Evolutionary conservation across 2,888 invertebrate genomes (phyloP).

Genomic region (Drosophila phalerata): DNA sequence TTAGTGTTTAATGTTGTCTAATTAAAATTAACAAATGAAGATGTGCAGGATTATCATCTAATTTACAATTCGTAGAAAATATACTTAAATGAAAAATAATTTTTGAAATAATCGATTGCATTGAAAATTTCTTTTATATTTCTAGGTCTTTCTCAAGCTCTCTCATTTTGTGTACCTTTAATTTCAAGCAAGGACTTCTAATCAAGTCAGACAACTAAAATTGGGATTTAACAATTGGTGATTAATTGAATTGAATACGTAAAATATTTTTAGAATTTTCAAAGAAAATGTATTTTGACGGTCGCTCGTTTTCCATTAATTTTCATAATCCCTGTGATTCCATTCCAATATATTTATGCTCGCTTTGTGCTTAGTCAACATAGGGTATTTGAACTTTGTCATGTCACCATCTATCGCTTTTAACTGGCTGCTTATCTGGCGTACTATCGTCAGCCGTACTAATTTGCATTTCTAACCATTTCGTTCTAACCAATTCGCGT

Average conservation of each 20-base stretch:
- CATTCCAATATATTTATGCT: not conserved
- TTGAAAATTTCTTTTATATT: too few species aligned
- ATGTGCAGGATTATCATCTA: not conserved
- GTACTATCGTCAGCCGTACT: conserved; percentile 69
- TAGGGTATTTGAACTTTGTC: conserved; percentile 55
- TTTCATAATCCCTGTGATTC: not conserved
- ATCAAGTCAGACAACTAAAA: too few species aligned
- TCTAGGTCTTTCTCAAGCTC: too few species aligned
- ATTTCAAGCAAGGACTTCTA: too few species aligned
- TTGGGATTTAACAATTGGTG: not conserved
- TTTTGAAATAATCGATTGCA: not conserved
- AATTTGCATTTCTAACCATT: conserved; percentile 79
- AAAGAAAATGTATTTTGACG: not conserved
- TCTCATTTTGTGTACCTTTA: too few species aligned
- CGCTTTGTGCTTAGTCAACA: conserved; percentile 6
- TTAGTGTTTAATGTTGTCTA: conserved; percentile 19
- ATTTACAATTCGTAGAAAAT: not conserved
- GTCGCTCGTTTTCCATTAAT: not conserved
- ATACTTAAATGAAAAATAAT: not conserved
- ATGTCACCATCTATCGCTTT: conserved; percentile 25
- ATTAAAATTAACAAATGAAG: conserved; percentile 27
- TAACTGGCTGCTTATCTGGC: conserved; percentile 56
- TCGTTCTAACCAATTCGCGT: conserved; percentile 79
- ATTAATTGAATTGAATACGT: not conserved
- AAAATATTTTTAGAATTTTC: not conserved